Evolutionary conservation across 2,888 invertebrate species (phyloP), one percentile per base, ranked within the genome.

Genomic region (Volucella zonaria): DNA sequence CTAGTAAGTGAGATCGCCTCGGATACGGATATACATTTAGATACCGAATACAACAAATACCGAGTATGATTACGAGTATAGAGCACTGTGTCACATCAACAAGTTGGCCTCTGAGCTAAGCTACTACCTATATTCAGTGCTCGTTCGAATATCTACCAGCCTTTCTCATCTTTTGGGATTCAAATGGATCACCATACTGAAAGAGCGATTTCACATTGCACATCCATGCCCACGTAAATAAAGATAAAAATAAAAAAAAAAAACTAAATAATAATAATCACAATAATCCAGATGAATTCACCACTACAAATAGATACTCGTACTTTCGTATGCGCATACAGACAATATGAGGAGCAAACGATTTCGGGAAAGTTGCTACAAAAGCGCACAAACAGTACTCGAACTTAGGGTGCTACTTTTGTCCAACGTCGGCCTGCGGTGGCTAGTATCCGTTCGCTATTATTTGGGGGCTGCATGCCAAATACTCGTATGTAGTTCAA

Each of bases 181-280:
- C 52, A 42, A 40, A n/a, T 51, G 62, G 47, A 66, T 75, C 31
- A 51, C 47, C 71, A 51, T 71, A 74, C 64, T 64, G 62, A 74
- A 74, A 56, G n/a, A n/a, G 47, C 64, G 68, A 67, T 59, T 76
- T 76, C 76, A 76, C 67, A 76, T 67, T 76, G 76, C 68, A 77
- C 70, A 70, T 70, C 70, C 70, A 68, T 70, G 58, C 58, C 77
- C 70, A 68, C 70, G 54, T 59, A 68, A 52, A 54, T 56, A 56
- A 4, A 6, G 1, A 6, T 6, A 3, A 0, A 42, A 56, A 64
- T 70, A 45, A 64, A n/a, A 59, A 78, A 45, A 15, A 45, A 45
- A 47, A 42, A 45, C 45, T 12, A 45, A 45, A 45, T n/a, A 45
- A 74, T 74, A 47, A 77, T 70, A 52, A 76, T 76, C 51, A 42